Base-by-base conservation (phyloP, 2,888 invertebrate genomes). In the Biston betularia region DNA sequence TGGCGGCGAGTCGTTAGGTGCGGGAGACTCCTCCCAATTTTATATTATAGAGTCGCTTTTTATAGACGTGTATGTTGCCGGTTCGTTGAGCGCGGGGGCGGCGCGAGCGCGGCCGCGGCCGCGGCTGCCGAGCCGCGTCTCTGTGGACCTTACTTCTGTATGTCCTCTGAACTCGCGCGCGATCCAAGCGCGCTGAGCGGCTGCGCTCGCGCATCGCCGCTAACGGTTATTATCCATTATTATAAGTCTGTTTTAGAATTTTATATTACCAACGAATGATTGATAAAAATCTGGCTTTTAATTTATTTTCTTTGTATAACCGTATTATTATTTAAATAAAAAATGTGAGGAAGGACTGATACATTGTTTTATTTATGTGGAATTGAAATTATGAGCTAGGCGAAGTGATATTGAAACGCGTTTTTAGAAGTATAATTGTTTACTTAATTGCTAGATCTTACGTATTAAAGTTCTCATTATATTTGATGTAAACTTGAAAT, bases 181-280 rank as follows among this genome's bases (percentile, higher is more conserved):
- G 48, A 15, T 14, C 45, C 10, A 1, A 8, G 4, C 42, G 42
- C 49, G 50, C 48, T 12, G 65, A 2, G 24, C 11, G 45, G 61
- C 65, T 69, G 63, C 68, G 73, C 68, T 56, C 72, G 68, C 70
- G 77, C 75, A 73, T 75, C 78, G 69, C 71, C 77, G 74, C 72
- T 75, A 72, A 72, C 81, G 82, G 84, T 88, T 86, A 86, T 88
- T 89, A 88, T 89, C 85, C 88, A 89, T 85, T 90, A 86, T 86
- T 81, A 87, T 86, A 89, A 91, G 90, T 91, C 90, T 89, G 91
- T 92, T 89, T 92, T 92, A 93, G 92, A 93, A 90, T 93, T 93
- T 93, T 93, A 93, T 93, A 93, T 91, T 93, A 92, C 92, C 92
- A 90, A 93, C 93, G 92, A 92, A 92, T 87, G 87, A 91, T 89